A percentile compares a stretch with the other conserved stretches of the same genome.
Evolutionary conservation across 2,888 invertebrate species (phyloP).

Genomic region (Eupithecia subumbrata): DNA sequence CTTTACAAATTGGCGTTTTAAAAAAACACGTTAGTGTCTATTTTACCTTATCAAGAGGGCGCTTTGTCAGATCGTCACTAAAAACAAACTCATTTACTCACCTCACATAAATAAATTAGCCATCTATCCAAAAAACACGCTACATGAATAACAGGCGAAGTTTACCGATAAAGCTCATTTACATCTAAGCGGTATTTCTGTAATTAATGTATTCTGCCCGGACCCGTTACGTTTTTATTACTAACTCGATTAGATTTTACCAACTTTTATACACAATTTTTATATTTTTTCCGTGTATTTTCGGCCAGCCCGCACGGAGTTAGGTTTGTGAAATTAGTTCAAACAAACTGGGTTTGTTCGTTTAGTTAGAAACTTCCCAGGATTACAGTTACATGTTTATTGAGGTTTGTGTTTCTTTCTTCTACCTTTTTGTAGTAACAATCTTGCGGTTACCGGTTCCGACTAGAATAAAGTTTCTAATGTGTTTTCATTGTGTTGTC

Average conservation of each 20-base stretch:
- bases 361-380: constrained; percentile 29
- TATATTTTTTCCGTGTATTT: constrained; percentile 14
- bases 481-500: constrained; percentile 6
- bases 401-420: constrained; percentile 26
- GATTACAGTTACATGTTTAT: constrained; percentile 33
- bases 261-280: constrained; percentile 37
- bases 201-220: constrained; percentile 56
- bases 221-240: constrained; percentile 50
- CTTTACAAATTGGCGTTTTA: constrained; percentile 1
- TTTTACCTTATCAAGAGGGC: constrained; percentile 12
- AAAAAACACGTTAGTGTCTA: constrained; percentile 4
- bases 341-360: constrained; percentile 35
- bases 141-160: constrained; percentile 50
- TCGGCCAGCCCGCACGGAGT: constrained; percentile 30
- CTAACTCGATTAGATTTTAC: constrained; percentile 54
- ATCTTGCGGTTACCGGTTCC: constrained; percentile 18
- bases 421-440: constrained; percentile 17
- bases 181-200: constrained; percentile 59
- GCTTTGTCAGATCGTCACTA: constrained; percentile 32
- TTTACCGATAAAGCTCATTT: constrained; percentile 57
- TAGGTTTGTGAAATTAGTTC: constrained; percentile 39
- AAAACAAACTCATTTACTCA: constrained; percentile 11
- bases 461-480: constrained; percentile 12
- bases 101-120: constrained; percentile 19
- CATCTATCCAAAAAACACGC: constrained; percentile 24